phyloP scores from a whole-genome alignment of 2,797 vertebrate genomes.

The Helostoma temminkii region DNA sequence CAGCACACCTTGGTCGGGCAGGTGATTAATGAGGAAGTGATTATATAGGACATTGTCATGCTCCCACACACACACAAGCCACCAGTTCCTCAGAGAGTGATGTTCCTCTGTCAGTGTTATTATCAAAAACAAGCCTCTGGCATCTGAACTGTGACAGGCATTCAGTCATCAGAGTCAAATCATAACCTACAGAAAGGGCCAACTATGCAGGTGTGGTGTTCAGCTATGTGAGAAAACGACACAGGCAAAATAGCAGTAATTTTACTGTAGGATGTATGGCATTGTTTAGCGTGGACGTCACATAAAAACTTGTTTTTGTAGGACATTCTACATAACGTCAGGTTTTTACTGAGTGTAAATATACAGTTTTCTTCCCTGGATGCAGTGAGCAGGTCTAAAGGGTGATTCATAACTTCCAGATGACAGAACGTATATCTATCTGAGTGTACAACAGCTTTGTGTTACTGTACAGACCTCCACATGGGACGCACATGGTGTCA shows the following conservation, averaged over 20 bases:
- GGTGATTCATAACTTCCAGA: constrained; percentile 51
- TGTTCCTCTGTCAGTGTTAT: constrained; percentile 50
- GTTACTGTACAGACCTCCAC: constrained; percentile 38
- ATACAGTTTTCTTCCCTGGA: neutral
- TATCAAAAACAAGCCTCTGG: constrained; percentile 49
- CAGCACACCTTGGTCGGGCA: constrained; percentile 31
- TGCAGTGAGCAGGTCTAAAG: constrained; percentile 10
- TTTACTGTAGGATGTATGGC: neutral
- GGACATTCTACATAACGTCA: neutral
- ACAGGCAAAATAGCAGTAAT: neutral
- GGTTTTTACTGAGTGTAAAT: neutral
- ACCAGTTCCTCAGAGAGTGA: constrained; percentile 44
- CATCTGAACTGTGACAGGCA: constrained; percentile 34
- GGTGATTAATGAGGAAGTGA: constrained; percentile 61
- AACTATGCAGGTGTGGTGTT: constrained; percentile 8
- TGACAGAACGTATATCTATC: constrained; percentile 31
- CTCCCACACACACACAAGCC: constrained; percentile 28
- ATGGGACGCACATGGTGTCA: constrained; percentile 53
- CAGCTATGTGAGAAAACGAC: constrained; percentile 5
- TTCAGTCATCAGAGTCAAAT: constrained; percentile 31
- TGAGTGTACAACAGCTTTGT: constrained; percentile 18
- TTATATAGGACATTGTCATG: constrained; percentile 25
- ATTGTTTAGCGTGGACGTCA: neutral
- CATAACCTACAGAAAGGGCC: constrained; percentile 29
- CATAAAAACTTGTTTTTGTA: neutral